Evolutionary conservation across 2,113 vertebrate genomes (phyloP).

Genomic region (Oryzias curvinotus): DNA sequence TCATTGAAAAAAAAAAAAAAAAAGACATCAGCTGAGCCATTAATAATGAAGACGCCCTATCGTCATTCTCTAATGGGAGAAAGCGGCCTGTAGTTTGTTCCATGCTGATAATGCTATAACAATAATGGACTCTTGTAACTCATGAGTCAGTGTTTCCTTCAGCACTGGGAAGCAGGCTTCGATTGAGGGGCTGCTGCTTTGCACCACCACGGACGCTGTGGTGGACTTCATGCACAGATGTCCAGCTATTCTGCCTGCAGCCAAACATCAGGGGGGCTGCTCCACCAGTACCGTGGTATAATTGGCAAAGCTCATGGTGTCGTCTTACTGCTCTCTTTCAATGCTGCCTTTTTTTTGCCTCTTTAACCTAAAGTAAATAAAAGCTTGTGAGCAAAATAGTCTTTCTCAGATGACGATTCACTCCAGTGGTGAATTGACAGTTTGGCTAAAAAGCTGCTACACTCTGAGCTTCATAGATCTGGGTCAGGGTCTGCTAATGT

Average conservation of each 20-base stretch:
- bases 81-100: conserved; percentile 1
- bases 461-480: conserved; percentile 63
- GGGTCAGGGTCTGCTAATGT: conserved; percentile 79
- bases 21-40: not conserved
- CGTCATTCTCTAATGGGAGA: not conserved
- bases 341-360: conserved; percentile 40
- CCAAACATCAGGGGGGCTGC: conserved; percentile 48
- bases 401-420: conserved; percentile 29
- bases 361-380: conserved; percentile 26
- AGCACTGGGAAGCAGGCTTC: conserved; percentile 5
- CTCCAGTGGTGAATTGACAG: conserved; percentile 27
- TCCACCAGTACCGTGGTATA: conserved; percentile 61
- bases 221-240: conserved; percentile 29
- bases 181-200: conserved; percentile 13
- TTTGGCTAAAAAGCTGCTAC: conserved; percentile 44
- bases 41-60: not conserved
- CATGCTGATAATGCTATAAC: conserved; percentile 9
- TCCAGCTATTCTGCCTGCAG: conserved; percentile 43
- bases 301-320: conserved; percentile 65
- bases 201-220: conserved; percentile 5
- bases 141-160: conserved; percentile 11
- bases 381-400: conserved; percentile 30
- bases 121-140: conserved; percentile 23
- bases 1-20: not conserved
- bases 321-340: conserved; percentile 73